phyloP scores from a whole-genome alignment of 1,140 invertebrate species.

The Penaeus chinensis region DNA sequence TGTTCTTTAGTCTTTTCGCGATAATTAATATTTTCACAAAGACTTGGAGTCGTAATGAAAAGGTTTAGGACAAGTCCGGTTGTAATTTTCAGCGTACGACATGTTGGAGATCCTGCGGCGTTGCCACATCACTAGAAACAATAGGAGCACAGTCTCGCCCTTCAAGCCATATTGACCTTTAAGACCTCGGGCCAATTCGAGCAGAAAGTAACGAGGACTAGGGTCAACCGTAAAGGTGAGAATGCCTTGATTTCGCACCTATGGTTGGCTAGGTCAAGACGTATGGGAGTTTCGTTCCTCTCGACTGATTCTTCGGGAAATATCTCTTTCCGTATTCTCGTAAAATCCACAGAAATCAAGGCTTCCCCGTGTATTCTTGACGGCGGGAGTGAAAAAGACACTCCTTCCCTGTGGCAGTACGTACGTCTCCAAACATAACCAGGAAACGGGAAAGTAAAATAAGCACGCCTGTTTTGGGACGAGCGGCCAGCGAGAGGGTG shows the following conservation, averaged over 20 bases:
- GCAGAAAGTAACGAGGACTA: conserved; percentile 22
- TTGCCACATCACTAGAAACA: conserved; percentile 27
- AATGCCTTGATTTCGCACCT: conserved; percentile 26
- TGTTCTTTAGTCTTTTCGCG: not conserved
- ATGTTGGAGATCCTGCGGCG: not conserved
- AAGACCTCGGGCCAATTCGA: not conserved
- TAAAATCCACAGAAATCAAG: not conserved
- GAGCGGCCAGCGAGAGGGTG: not conserved
- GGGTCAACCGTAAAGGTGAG: conserved; percentile 18
- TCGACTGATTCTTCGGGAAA: not conserved
- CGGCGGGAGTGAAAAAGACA: not conserved
- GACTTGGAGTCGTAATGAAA: no score
- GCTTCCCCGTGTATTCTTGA: not conserved
- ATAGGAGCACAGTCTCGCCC: conserved; percentile 19
- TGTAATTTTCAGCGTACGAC: no score
- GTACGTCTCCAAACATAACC: no score
- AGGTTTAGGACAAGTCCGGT: no score
- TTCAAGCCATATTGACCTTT: conserved; percentile 43
- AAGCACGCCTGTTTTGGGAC: no score
- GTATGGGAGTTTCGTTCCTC: conserved; percentile 7
- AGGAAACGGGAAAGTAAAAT: no score
- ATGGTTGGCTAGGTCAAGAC: not conserved
- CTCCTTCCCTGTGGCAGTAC: no score
- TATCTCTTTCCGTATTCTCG: not conserved
- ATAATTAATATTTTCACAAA: no score